Conservation (phyloP, 2,888 invertebrate species). For the Meteorus cinctellus region DNA sequence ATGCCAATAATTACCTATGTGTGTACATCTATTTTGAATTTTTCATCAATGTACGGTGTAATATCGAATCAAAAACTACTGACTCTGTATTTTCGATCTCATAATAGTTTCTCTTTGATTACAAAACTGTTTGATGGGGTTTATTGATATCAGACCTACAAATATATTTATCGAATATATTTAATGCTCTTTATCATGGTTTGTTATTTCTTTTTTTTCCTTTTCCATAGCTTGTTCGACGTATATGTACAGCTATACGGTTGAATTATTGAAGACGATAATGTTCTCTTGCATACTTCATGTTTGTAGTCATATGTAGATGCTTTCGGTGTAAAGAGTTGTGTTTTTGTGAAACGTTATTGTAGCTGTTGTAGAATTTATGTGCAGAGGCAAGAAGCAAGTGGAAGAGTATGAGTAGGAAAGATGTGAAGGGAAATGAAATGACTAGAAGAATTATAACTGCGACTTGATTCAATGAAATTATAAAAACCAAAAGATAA, state of each 20-base stretch:
- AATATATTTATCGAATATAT: neutral
- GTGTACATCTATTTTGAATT: neutral
- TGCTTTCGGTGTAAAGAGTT: neutral
- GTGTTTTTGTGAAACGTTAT: neutral
- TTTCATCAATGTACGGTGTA: too few species aligned
- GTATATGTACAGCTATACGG: neutral
- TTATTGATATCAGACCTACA: neutral
- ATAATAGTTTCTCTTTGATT: neutral
- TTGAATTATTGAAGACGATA: conserved; percentile 1
- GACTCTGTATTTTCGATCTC: neutral
- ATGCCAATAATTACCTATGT: neutral
- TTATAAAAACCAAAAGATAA: neutral
- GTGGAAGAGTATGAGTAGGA: too few species aligned
- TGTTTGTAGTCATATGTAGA: neutral
- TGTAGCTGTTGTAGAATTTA: neutral
- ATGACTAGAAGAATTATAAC: neutral
- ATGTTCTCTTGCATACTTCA: neutral
- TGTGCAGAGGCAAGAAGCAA: neutral
- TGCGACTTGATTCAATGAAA: too few species aligned
- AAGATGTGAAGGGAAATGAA: neutral
- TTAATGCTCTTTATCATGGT: neutral
- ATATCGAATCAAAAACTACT: neutral
- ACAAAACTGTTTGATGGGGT: neutral
- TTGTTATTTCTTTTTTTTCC: neutral
- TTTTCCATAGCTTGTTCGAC: neutral